phyloP scores from a whole-genome alignment of 2,797 vertebrate species.

The Schizopygopsis malacanthus region DNA sequence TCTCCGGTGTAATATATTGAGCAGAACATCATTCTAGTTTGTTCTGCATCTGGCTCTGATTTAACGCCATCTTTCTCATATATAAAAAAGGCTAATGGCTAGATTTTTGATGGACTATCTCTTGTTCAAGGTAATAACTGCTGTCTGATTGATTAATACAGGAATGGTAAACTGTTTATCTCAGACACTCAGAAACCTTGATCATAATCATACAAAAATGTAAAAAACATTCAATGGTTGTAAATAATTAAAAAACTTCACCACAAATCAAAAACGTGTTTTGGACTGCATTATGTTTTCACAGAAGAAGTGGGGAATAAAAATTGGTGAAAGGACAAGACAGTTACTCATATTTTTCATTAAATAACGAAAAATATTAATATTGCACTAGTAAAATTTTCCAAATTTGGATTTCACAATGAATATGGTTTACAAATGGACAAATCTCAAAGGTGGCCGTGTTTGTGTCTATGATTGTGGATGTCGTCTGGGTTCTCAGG shows the following conservation, averaged over 20 bases:
- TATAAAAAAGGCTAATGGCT: conserved; percentile 1
- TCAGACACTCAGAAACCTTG: neutral
- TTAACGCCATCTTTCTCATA: neutral
- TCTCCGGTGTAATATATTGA: conserved; percentile 34
- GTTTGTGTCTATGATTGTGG: conserved; percentile 4
- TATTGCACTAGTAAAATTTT: neutral
- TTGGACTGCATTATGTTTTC: neutral
- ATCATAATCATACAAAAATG: neutral
- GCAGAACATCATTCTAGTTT: neutral
- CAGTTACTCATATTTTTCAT: neutral
- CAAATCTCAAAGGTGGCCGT: neutral
- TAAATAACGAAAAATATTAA: neutral
- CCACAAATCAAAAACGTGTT: neutral
- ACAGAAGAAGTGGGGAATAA: neutral
- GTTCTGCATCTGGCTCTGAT: conserved; percentile 9
- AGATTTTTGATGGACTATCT: conserved; percentile 21
- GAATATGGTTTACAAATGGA: neutral
- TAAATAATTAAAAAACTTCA: neutral
- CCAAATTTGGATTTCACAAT: neutral
- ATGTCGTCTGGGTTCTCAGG: neutral
- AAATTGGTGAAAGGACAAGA: neutral
- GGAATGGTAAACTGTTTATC: conserved; percentile 18
- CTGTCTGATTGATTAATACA: conserved; percentile 13
- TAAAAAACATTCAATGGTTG: neutral
- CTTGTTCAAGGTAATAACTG: conserved; percentile 16